Evolutionary conservation across 2,797 vertebrate genomes (phyloP), one percentile per base, ranked within the genome.

Genomic region (Melanotaenia parkinsoni): DNA sequence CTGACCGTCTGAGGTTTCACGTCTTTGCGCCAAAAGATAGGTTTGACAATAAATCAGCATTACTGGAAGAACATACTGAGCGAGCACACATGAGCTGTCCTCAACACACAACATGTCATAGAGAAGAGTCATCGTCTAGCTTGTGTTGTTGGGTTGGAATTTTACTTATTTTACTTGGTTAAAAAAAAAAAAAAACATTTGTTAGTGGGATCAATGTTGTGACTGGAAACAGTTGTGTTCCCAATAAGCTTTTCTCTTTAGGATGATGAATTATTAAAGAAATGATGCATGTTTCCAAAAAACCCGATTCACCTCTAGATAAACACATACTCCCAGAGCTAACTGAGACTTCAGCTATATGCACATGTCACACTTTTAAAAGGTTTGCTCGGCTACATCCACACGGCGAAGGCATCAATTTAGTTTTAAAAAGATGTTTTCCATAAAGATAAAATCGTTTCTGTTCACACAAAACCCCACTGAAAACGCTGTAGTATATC

Each of bases 11-110:
- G 86, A 54, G 67, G 73, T 85, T 85, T 84, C 84, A 84, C 81
- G 68, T 82, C 87, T 81, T 72, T 79, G 81, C 71, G 85, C 89
- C 91, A 89, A 85, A 87, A 82, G 83, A 66, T 80, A n/a, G 76
- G 66, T 72, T 61, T 33, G 51, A 62, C 58, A 33, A 79, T 89
- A 86, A 91, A 89, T 91, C 85, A 85, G 13, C 14, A 68, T 60
- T 33, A 65, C 61, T 20, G 50, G 67, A 72, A 79, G 80, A 89
- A 75, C 37, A 67, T 22, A 67, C 53, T 26, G 72, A 82, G 77
- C 66, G 56, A 74, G 58, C 74, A 59, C 28, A 60, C 35, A 61
- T 78, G 56, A 74, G 59, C 69, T 22, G 60, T 64, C 24, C 33
- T 58, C 40, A 9, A 54, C 30, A 24, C 18, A 51, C 40, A 43